Conservation (phyloP, 2,888 invertebrate genomes). For the Pammene aurita region DNA sequence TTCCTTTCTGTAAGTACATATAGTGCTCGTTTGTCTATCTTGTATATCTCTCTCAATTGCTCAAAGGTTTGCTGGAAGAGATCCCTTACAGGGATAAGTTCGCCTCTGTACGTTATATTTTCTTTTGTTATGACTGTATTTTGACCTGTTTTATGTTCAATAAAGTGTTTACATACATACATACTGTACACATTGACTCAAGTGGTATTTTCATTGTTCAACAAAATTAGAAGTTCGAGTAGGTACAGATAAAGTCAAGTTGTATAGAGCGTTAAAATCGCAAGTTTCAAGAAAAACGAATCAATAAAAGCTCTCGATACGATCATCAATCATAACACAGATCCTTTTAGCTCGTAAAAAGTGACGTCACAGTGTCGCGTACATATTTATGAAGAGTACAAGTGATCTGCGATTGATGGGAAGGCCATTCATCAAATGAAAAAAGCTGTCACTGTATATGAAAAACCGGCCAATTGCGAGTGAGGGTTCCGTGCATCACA, state of each 20-base stretch:
- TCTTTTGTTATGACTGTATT: no score
- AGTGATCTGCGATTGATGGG: conserved; percentile 76
- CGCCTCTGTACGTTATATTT: no score
- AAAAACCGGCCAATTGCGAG: conserved; percentile 25
- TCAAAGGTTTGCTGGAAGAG: no score
- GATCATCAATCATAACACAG: conserved; percentile 64
- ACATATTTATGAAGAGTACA: conserved; percentile 79
- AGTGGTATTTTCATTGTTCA: not conserved
- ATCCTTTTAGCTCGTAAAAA: conserved; percentile 70
- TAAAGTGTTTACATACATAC: no score
- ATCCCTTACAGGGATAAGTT: no score
- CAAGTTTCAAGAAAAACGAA: conserved; percentile 60
- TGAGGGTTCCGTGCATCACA: no score
- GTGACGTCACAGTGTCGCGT: conserved; percentile 71
- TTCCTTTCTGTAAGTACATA: no score
- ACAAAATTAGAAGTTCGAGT: not conserved
- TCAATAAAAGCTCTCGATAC: conserved; percentile 67
- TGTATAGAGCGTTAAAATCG: conserved; percentile 44
- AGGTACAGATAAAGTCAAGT: conserved; percentile 15
- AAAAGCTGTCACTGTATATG: conserved; percentile 55
- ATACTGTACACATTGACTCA: not conserved
- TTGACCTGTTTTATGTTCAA: no score
- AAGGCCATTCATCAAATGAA: conserved; percentile 69
- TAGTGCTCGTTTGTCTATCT: no score
- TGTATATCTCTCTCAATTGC: no score